Evolutionary conservation across 2,888 invertebrate genomes (phyloP).

Genomic region (Bellardia bayeri): DNA sequence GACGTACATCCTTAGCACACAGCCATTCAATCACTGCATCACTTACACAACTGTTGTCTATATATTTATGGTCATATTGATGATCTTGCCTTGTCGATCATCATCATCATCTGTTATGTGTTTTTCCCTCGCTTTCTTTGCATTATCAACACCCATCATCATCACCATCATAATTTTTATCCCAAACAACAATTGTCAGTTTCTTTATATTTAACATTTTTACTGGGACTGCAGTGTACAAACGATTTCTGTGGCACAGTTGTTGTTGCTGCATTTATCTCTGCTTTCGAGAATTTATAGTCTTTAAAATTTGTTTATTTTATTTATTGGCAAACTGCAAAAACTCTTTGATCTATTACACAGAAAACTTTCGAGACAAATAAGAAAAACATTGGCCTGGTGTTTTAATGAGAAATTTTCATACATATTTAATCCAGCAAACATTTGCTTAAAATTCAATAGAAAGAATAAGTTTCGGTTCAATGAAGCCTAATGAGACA

Average conservation of each 20-base stretch:
- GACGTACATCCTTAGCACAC: constrained; percentile 64
- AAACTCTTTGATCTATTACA: constrained; percentile 65
- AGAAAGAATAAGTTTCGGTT: too few relatives aligned
- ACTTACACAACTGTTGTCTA: constrained; percentile 43
- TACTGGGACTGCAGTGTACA: not conserved
- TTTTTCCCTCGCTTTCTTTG: constrained; percentile 22
- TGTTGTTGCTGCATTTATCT: not conserved
- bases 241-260: not conserved
- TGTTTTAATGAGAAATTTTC: not conserved
- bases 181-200: constrained; percentile 58
- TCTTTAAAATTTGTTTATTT: constrained; percentile 65
- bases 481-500: too few relatives aligned
- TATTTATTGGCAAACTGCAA: constrained; percentile 60
- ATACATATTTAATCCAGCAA: constrained; percentile 10
- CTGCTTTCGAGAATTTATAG: constrained; percentile 34
- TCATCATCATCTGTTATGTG: constrained; percentile 24
- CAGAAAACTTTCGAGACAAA: constrained; percentile 53
- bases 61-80: constrained; percentile 64
- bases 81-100: constrained; percentile 72
- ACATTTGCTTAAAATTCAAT: not conserved
- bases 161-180: constrained; percentile 54
- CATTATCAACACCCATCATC: constrained; percentile 66
- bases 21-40: constrained; percentile 13
- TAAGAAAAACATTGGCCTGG: constrained; percentile 30
- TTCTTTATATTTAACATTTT: not conserved